Evolutionary conservation across 2,113 vertebrate species (phyloP), one percentile per base, ranked within the genome.

Genomic region (Donacobius atricapilla): DNA sequence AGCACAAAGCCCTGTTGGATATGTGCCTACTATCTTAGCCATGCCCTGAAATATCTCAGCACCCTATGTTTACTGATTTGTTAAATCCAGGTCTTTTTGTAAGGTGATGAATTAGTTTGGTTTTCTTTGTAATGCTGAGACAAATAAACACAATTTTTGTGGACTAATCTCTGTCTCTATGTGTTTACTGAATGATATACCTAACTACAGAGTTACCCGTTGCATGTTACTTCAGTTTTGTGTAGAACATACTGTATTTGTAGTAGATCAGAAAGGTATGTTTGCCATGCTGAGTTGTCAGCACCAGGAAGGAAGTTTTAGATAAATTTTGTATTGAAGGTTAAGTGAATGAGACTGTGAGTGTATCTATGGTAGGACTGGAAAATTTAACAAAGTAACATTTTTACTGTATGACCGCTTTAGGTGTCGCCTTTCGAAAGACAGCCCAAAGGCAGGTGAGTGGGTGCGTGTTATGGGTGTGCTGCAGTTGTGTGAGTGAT

Each of bases 381-480:
- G 33, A 75, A 68, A 42, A 85, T 35, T 19, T 35, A 63, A 37
- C 0, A 0, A 6, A 61, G 15, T 47, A 30, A 44, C 11, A 0
- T 33, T 83, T 83, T 60, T 82, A 11, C 18, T 68, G 6, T 57
- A 24, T 68, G 72, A 40, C 4, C 84, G 20, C 25, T 42, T n/a
- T 69, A 35, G 7, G 3, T 50, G 15, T 40, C 5, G 1, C 7
- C 31, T 83, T 81, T 65, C 23, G 57, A 66, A 72, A 61, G 27
- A 2, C 20, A n/a, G 31, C 54, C 31, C 12, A 68, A 58, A 18
- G 16, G 9, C 39, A 31, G 69, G 10, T 47, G 14, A 30, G 15
- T 16, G 21, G 21, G 6, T 19, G 10, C 0, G 1, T 72, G 14
- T 51, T 39, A 15, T 15, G 37, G 47, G 16, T 0, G 0, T 30